Percentiles rank a stretch among this genome's conserved stretches.
phyloP scores from a whole-genome alignment of 2,888 invertebrate genomes.

The Erebia palarica region DNA sequence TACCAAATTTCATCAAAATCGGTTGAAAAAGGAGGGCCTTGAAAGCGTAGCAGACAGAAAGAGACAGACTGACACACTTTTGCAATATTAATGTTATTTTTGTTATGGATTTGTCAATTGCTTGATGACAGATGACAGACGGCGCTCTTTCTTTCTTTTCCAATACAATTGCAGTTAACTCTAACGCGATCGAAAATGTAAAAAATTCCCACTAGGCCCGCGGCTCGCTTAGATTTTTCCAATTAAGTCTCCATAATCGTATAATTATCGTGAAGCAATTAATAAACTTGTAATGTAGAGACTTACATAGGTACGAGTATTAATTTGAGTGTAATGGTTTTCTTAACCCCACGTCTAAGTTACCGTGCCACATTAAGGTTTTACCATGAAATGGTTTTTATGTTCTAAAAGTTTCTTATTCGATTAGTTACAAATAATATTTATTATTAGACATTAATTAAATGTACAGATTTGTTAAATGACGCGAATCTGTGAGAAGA shows the following conservation, averaged over 20 bases:
- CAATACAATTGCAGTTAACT: too few species aligned
- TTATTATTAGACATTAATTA: conserved; percentile 8
- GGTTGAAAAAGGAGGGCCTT: too few species aligned
- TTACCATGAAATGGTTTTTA: conserved; percentile 15
- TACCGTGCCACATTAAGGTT: conserved; percentile 10
- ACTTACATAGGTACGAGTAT: not conserved
- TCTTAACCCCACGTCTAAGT: not conserved
- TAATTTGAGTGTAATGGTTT: not conserved
- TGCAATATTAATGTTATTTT: too few species aligned
- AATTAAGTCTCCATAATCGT: conserved; percentile 6
- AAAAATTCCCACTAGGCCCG: too few species aligned
- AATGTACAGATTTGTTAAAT: conserved; percentile 6
- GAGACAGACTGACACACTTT: too few species aligned
- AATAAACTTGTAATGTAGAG: not conserved
- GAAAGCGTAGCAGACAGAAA: too few species aligned
- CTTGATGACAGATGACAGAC: too few species aligned
- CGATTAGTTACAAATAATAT: conserved; percentile 30
- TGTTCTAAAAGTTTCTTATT: conserved; percentile 8
- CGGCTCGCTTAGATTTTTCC: conserved; percentile 4
- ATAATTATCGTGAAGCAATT: conserved; percentile 17
- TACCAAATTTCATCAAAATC: too few species aligned
- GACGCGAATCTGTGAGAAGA: conserved; percentile 13
- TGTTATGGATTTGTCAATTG: too few species aligned
- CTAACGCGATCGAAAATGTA: too few species aligned
- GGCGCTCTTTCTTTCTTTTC: too few species aligned